Evolutionary conservation across 2,113 vertebrate genomes (phyloP).

Genomic region (Pimephales promelas): DNA sequence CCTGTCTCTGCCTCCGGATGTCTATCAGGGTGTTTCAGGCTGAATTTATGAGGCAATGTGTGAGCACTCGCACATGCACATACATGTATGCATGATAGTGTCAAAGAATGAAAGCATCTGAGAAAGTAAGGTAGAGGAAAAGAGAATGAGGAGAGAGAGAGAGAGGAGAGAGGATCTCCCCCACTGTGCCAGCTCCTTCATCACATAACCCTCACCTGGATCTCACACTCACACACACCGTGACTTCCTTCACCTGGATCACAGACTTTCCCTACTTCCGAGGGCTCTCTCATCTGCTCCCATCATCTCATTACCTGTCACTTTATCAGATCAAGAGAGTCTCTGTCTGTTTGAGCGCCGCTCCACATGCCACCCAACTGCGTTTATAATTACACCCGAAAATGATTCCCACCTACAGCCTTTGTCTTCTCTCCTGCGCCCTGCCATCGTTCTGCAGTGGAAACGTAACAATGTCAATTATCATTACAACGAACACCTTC

Average conservation of each 20-base stretch:
- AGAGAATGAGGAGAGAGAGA: neutral
- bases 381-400: conserved; percentile 65
- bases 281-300: conserved; percentile 54
- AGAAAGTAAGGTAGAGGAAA: neutral
- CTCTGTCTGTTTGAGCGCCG: conserved; percentile 54
- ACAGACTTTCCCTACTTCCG: conserved; percentile 41
- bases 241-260: conserved; percentile 54
- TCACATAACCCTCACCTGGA: conserved; percentile 45
- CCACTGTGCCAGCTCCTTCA: conserved; percentile 45
- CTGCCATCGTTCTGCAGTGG: neutral
- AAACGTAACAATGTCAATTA: conserved; percentile 44
- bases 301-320: conserved; percentile 67
- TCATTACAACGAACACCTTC: conserved; percentile 35
- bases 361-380: conserved; percentile 60
- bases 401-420: conserved; percentile 63
- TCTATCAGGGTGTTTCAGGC: neutral
- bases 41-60: neutral
- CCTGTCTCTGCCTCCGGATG: neutral
- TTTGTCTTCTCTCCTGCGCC: conserved; percentile 33
- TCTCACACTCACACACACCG: conserved; percentile 19
- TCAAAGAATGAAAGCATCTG: conserved; percentile 12
- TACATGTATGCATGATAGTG: neutral
- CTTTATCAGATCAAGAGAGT: conserved; percentile 66
- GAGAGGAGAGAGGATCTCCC: conserved; percentile 1
- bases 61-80: neutral